Base-by-base conservation (phyloP, 2,888 invertebrate genomes). In the Agrochola lota region DNA sequence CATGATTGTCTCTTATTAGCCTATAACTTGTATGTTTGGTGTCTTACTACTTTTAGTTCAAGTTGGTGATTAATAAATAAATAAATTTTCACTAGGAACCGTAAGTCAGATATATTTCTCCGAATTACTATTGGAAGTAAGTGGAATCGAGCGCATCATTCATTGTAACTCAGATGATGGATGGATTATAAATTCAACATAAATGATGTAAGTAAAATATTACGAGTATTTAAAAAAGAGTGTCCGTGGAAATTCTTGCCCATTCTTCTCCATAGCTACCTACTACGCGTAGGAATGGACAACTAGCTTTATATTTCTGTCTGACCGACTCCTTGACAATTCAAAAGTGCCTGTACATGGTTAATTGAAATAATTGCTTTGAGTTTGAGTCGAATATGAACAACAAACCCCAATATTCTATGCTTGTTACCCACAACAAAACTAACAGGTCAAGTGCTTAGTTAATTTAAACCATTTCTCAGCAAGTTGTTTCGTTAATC, bases 401-500 rank as follows among this genome's bases (percentile, higher is more conserved):
- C 35, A 52, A n/a, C 17, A n/a, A 52, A n/a, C 23, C 17, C 17
- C 35, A 20, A 55, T n/a, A 69, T 69, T 55, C n/a, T n/a, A 55
- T 2, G 40, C 40, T 57, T 4, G 49, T 20, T 40, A 69, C 35
- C n/a, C 20, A 68, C 62, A 60, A 63, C 57, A 40, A 55, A 67
- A 69, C 71, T 67, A 43, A 66, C 57, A 64, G 87, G 85, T 86
- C 88, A 85, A 83, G 74, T 78, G 69, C 80, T 67, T 88, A 87
- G 84, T 88, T 88, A 88, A 89, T 88, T 88, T 81, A 86, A 85
- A 84, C 87, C 85, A 85, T 79, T 84, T 81, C 86, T 80, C 71
- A 40, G 55, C 76, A 87, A 91, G 88, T 90, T 89, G 90, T 91
- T 69, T 89, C 60, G 76, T 85, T 94, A 94, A 94, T 94, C 91